These are phyloP conservation scores for Sebastes itinus DNA, from an alignment of 2,797 vertebrate species.

Conservation along the genomic window DNA sequence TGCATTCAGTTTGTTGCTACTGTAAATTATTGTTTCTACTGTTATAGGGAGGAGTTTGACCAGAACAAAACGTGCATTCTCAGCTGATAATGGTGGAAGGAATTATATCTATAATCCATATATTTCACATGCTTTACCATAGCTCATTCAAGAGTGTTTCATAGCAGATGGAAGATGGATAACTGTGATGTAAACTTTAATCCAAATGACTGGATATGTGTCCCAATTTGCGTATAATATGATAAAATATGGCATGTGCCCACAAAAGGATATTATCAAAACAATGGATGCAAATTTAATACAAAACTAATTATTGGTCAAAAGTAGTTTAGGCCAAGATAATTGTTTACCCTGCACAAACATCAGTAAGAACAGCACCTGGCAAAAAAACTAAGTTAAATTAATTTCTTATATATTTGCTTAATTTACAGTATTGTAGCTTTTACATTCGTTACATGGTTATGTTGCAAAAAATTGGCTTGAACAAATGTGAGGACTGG, in stretches of 20 bases:
- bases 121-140: not conserved
- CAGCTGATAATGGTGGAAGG: not conserved
- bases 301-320: not conserved
- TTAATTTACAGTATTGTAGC: not conserved
- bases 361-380: not conserved
- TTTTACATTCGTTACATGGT: not conserved
- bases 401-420: not conserved
- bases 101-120: not conserved
- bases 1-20: slow-evolving; percentile 50
- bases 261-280: not conserved
- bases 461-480: not conserved
- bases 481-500: not conserved
- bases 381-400: not conserved
- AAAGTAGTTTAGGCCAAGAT: not conserved
- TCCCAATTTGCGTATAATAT: not conserved
- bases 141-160: not conserved
- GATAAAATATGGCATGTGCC: not conserved
- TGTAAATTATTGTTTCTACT: slow-evolving; percentile 60
- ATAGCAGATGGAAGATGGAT: not conserved
- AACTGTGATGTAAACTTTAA: not conserved
- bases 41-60: slow-evolving; percentile 40
- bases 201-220: not conserved
- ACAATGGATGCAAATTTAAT: not conserved
- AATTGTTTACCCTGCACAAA: not conserved
- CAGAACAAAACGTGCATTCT: slow-evolving; percentile 4